A percentile compares a stretch with the other conserved stretches of the same genome.
phyloP scores from a whole-genome alignment of 2,797 vertebrate species.

The Dendrocincla fuliginosa region DNA sequence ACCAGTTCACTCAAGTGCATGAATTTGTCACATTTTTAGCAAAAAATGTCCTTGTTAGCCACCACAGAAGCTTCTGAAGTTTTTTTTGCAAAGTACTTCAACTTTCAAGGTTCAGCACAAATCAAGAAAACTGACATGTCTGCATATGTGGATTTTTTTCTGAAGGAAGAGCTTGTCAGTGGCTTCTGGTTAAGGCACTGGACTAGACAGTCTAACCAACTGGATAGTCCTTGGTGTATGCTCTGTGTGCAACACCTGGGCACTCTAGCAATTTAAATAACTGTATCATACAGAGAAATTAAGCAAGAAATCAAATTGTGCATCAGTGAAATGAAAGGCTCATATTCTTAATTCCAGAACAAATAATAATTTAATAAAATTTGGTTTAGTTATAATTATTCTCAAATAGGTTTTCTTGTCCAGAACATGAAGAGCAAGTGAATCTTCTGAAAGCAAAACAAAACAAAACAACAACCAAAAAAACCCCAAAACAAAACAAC shows the following conservation, averaged over 20 bases:
- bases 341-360: not conserved
- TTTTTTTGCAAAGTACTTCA: not conserved
- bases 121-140: not conserved
- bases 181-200: not conserved
- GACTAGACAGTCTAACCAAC: not conserved
- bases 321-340: not conserved
- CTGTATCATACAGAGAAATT: not conserved
- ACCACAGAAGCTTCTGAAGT: not conserved
- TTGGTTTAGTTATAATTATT: not conserved
- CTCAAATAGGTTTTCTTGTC: not conserved
- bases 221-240: not conserved
- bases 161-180: not conserved
- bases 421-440: not conserved
- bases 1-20: not conserved
- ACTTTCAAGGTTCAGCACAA: not conserved
- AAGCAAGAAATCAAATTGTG: not conserved
- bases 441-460: not conserved
- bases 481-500: not conserved
- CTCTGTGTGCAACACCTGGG: not conserved
- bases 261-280: not conserved
- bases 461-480: too few relatives aligned
- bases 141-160: not conserved
- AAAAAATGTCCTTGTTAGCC: not conserved
- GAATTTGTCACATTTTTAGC: not conserved
- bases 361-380: slow-evolving; percentile 28